These are phyloP conservation scores for Hydriomena furcata DNA, from an alignment of 2,888 invertebrate species.

Conservation along the genomic window DNA sequence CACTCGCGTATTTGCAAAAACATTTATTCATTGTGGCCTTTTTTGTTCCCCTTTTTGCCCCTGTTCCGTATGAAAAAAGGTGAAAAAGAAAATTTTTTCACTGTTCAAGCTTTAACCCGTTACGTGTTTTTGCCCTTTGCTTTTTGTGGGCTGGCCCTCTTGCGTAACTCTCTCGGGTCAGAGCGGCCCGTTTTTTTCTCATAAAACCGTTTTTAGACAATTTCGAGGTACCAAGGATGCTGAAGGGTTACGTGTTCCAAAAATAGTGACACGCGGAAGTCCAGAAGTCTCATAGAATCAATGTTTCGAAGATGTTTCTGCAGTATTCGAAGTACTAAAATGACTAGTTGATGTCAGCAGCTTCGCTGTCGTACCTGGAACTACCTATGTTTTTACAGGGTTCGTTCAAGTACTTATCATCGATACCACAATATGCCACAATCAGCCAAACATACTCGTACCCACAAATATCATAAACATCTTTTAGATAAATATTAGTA, in stretches of 20 bases:
- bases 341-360: no score
- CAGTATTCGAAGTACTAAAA: no score
- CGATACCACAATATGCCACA: no score
- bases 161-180: constrained; percentile 55
- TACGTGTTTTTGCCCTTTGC: constrained; percentile 69
- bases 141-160: constrained; percentile 46
- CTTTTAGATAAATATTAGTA: no score
- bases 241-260: constrained; percentile 9
- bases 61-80: constrained; percentile 60
- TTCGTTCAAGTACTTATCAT: no score
- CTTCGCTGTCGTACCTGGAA: no score
- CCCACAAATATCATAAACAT: no score
- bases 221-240: constrained; percentile 20
- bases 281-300: no score
- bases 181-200: constrained; percentile 33
- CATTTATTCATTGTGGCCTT: constrained; percentile 69
- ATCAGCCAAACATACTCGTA: no score
- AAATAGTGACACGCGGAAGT: no score
- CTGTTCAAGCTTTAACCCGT: constrained; percentile 63
- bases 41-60: constrained; percentile 70
- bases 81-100: constrained; percentile 52
- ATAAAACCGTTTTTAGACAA: constrained; percentile 2
- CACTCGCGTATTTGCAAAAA: constrained; percentile 74
- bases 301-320: no score
- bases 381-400: no score